Evolutionary conservation across 2,888 invertebrate genomes (phyloP).

Genomic region (Toxonevra muliebris): DNA sequence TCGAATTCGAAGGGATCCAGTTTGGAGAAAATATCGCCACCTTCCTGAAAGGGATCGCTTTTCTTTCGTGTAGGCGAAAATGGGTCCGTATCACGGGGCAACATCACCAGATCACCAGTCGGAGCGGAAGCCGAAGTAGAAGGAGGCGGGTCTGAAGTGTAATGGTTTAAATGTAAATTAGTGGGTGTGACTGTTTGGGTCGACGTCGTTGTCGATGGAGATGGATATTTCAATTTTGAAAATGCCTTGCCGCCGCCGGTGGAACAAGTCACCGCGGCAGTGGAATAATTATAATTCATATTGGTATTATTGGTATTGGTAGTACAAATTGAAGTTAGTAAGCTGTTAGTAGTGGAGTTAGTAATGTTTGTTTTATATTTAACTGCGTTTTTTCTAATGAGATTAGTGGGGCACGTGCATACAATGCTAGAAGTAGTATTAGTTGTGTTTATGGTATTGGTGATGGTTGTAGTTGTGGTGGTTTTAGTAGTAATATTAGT

Average conservation of each 20-base stretch:
- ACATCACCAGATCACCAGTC: slow-evolving; percentile 63
- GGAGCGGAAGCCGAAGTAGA: slow-evolving; percentile 31
- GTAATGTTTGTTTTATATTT: slow-evolving; percentile 29
- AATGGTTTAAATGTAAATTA: slow-evolving; percentile 55
- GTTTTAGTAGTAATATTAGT: slow-evolving; percentile 27
- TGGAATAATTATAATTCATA: slow-evolving; percentile 8
- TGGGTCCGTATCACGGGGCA: slow-evolving; percentile 64
- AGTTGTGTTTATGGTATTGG: slow-evolving; percentile 24
- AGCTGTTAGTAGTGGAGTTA: slow-evolving; percentile 37
- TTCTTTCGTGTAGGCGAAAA: slow-evolving; percentile 65
- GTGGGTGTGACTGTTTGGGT: slow-evolving; percentile 36
- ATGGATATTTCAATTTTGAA: slow-evolving; percentile 36
- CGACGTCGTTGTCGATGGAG: slow-evolving; percentile 28
- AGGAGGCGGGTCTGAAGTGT: slow-evolving; percentile 50
- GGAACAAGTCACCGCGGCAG: slow-evolving; percentile 35
- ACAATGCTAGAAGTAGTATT: slow-evolving; percentile 29
- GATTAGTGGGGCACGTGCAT: slow-evolving; percentile 9
- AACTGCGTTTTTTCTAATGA: slow-evolving; percentile 17
- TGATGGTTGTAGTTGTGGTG: slow-evolving; percentile 27
- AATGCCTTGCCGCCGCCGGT: too few relatives aligned
- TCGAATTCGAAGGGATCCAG: slow-evolving; percentile 65
- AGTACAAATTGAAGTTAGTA: slow-evolving; percentile 26
- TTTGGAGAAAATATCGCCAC: slow-evolving; percentile 61
- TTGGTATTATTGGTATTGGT: slow-evolving; percentile 23
- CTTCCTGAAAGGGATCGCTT: slow-evolving; percentile 75